Evolutionary conservation across 2,888 invertebrate species (phyloP).

Genomic region (Synergus umbraculus): DNA sequence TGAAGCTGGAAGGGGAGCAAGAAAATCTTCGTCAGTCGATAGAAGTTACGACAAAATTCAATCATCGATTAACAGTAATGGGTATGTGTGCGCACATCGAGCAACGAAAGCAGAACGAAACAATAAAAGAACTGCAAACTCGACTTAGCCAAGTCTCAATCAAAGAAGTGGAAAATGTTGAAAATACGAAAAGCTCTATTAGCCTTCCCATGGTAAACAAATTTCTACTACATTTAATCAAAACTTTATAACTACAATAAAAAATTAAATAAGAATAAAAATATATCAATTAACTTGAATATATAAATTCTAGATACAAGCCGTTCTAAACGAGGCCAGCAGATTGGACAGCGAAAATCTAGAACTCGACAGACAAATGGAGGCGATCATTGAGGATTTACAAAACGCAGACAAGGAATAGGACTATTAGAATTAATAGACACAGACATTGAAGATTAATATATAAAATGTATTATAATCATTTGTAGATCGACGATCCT

Average conservation of each 20-base stretch:
- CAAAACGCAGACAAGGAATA: slow-evolving; percentile 37
- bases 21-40: slow-evolving; percentile 61
- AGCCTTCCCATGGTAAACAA: not conserved
- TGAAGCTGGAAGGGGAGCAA: slow-evolving; percentile 67
- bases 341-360: slow-evolving; percentile 41
- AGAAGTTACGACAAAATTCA: slow-evolving; percentile 58
- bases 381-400: slow-evolving; percentile 45
- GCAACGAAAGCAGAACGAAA: slow-evolving; percentile 58
- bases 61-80: slow-evolving; percentile 65
- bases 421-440: slow-evolving; percentile 57
- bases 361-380: slow-evolving; percentile 45
- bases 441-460: slow-evolving; percentile 70
- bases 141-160: slow-evolving; percentile 38
- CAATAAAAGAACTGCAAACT: not conserved
- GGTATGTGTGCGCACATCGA: slow-evolving; percentile 61
- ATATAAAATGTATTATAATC: slow-evolving; percentile 76
- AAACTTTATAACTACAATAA: not conserved
- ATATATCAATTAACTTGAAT: not conserved
- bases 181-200: not conserved
- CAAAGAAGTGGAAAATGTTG: slow-evolving; percentile 36
- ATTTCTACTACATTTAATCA: not conserved
- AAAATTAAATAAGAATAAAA: not conserved
- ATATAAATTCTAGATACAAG: not conserved
- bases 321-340: not conserved
- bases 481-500: slow-evolving; percentile 66